These are phyloP conservation scores for Bellardia pandia DNA, from an alignment of 2,888 invertebrate species.

Conservation along the genomic window DNA sequence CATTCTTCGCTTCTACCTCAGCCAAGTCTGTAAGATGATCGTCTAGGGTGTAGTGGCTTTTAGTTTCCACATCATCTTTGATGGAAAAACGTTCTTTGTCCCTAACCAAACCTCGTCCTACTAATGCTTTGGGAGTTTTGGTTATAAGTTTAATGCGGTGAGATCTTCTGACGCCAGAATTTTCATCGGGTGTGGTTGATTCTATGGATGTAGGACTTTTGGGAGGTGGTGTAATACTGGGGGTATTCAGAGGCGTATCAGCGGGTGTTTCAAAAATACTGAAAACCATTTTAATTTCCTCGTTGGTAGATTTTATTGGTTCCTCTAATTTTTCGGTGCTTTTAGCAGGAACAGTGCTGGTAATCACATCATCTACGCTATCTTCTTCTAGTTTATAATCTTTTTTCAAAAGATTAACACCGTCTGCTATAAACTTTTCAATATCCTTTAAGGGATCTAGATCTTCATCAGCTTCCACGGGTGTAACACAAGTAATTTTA, in stretches of 20 bases:
- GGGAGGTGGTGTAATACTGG: slow-evolving; percentile 76
- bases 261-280: slow-evolving; percentile 78
- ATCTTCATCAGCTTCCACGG: slow-evolving; percentile 73
- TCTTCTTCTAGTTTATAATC: slow-evolving; percentile 80
- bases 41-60: slow-evolving; percentile 82
- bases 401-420: slow-evolving; percentile 81
- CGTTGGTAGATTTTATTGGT: background rate
- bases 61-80: slow-evolving; percentile 79
- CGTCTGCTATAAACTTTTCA: slow-evolving; percentile 82
- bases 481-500: slow-evolving; percentile 22
- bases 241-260: slow-evolving; percentile 76
- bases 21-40: slow-evolving; percentile 81
- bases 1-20: slow-evolving; percentile 81
- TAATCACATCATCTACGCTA: slow-evolving; percentile 68
- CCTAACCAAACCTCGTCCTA: slow-evolving; percentile 88
- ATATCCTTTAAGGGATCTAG: slow-evolving; percentile 81
- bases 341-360: slow-evolving; percentile 31
- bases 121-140: slow-evolving; percentile 80
- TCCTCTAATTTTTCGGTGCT: slow-evolving; percentile 24
- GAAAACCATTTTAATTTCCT: slow-evolving; percentile 23
- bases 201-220: slow-evolving; percentile 72
- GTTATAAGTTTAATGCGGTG: slow-evolving; percentile 91
- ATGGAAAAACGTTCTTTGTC: slow-evolving; percentile 84
- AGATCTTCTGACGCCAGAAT: slow-evolving; percentile 87
- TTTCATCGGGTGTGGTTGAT: slow-evolving; percentile 67